Evolutionary conservation across 2,113 vertebrate genomes (phyloP).

Genomic region (Nibea coibor): DNA sequence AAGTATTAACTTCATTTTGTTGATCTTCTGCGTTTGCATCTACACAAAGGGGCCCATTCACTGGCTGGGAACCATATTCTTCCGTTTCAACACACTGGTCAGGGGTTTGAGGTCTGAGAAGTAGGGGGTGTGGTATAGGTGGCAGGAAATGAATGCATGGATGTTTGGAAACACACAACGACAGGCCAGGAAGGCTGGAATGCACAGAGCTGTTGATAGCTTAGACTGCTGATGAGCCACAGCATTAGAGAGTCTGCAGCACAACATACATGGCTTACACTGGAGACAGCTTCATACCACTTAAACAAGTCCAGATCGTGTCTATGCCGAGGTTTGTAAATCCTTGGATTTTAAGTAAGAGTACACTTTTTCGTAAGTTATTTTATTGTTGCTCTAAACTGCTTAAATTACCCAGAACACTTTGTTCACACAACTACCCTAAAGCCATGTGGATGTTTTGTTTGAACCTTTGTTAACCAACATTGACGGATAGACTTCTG

Average conservation of each 20-base stretch:
- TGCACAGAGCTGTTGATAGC: conserved; percentile 47
- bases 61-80: conserved; percentile 49
- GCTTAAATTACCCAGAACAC: neutral
- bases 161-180: conserved; percentile 62
- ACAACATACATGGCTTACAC: neutral
- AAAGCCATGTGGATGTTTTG: neutral
- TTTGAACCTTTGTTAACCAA: conserved; percentile 12
- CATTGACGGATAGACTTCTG: conserved; percentile 9
- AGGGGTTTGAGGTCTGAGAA: conserved; percentile 17
- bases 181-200: conserved; percentile 45
- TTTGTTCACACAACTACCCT: neutral
- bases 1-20: conserved; percentile 34
- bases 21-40: conserved; percentile 30
- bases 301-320: conserved; percentile 1
- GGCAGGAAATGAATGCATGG: conserved; percentile 73
- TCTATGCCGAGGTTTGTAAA: neutral
- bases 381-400: neutral
- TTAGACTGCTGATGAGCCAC: conserved; percentile 8
- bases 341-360: neutral
- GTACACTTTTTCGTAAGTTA: neutral
- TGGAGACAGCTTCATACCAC: neutral
- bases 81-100: conserved; percentile 70
- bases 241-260: neutral
- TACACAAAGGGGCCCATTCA: conserved; percentile 79
- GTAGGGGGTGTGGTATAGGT: conserved; percentile 17